Evolutionary conservation across 2,113 vertebrate genomes (phyloP).

Genomic region (Cephalopterus ornatus): DNA sequence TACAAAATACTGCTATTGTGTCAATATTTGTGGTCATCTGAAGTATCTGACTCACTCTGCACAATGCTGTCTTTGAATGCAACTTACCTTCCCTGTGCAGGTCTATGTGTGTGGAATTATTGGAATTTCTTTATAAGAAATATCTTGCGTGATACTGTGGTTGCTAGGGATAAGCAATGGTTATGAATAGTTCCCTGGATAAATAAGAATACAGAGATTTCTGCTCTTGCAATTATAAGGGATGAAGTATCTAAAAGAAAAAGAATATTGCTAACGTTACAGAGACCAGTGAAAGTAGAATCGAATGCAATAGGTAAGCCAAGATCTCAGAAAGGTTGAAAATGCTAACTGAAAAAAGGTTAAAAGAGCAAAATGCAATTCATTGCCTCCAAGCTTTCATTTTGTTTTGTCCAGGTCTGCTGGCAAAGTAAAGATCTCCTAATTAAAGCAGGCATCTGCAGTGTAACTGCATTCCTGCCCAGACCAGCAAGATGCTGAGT

Average conservation of each 20-base stretch:
- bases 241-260: not conserved
- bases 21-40: not conserved
- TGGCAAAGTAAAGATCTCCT: not conserved
- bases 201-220: not conserved
- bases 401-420: not conserved
- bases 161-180: not conserved
- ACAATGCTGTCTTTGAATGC: not conserved
- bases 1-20: not conserved
- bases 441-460: slow-evolving; percentile 27
- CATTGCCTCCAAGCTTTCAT: not conserved
- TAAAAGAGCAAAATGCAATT: not conserved
- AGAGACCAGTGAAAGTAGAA: not conserved
- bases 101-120: not conserved
- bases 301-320: not conserved
- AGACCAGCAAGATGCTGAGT: not conserved
- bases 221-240: not conserved
- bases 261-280: not conserved
- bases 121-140: not conserved
- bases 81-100: not conserved
- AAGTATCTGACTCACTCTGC: not conserved
- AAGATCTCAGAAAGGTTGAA: not conserved
- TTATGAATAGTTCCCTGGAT: not conserved
- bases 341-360: not conserved
- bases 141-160: not conserved
- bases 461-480: not conserved